These are phyloP conservation scores for Athene noctua DNA, from an alignment of 2,113 vertebrate genomes.

Conservation along the genomic window DNA sequence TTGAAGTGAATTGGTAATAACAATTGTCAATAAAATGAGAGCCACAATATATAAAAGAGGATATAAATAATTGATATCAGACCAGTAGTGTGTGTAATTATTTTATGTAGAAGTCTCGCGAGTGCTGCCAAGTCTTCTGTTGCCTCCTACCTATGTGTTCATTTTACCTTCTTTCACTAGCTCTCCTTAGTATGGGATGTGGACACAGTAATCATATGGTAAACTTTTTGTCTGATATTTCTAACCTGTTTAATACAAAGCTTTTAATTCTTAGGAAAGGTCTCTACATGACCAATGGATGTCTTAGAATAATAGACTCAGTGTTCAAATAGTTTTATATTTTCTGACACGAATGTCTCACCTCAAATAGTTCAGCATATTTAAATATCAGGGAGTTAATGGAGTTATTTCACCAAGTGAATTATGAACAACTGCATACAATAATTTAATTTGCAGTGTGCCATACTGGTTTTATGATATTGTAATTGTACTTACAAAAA, in stretches of 20 bases:
- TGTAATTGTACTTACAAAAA: background rate
- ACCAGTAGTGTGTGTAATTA: conserved; percentile 54
- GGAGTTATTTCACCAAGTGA: background rate
- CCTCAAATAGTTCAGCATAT: background rate
- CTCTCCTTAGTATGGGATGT: background rate
- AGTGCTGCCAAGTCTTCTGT: conserved; percentile 39
- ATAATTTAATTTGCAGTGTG: background rate
- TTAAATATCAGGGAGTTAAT: background rate
- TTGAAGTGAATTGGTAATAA: conserved; percentile 67
- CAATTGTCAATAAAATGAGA: conserved; percentile 51
- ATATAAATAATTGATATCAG: conserved; percentile 64
- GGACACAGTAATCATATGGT: background rate
- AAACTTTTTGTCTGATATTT: conserved; percentile 20
- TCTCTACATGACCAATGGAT: background rate
- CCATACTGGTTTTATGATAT: background rate
- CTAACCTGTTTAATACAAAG: background rate
- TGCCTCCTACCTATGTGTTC: background rate
- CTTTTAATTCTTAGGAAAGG: conserved; percentile 4
- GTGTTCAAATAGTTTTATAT: background rate
- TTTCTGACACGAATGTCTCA: background rate
- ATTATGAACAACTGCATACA: background rate
- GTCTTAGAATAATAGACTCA: background rate
- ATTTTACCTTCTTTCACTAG: background rate
- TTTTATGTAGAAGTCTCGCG: background rate
- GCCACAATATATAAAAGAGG: background rate